Percentiles rank a stretch among this genome's conserved stretches.
Conservation (phyloP, 1,140 invertebrate species). For the Sinella curviseta region DNA sequence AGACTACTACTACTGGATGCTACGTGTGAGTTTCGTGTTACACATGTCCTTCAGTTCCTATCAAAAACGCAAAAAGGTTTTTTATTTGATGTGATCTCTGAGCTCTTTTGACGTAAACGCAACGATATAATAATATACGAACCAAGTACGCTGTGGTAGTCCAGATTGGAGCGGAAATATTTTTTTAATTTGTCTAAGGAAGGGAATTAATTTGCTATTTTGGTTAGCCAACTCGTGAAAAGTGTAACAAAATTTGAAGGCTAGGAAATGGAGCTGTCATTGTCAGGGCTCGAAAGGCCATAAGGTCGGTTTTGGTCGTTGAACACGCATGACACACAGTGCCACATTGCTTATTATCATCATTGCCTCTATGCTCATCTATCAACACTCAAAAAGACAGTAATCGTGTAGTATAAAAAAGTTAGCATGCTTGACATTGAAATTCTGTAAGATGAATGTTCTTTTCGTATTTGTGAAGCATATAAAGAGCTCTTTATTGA, state of each 20-base stretch:
- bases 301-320: not conserved
- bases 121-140: too few species aligned
- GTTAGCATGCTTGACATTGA: not conserved
- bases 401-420: not conserved
- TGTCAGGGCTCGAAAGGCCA: conserved; percentile 14
- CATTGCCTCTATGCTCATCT: not conserved
- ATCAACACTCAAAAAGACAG: not conserved
- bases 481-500: too few species aligned
- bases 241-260: not conserved
- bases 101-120: too few species aligned
- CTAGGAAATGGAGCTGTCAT: conserved; percentile 19
- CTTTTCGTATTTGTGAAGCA: too few species aligned
- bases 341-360: not conserved
- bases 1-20: too few species aligned
- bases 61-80: too few species aligned
- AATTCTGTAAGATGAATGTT: not conserved
- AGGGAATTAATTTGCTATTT: conserved; percentile 12
- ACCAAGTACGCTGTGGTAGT: too few species aligned
- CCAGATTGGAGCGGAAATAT: too few species aligned
- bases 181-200: not conserved
- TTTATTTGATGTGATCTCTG: too few species aligned
- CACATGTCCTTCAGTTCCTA: too few species aligned
- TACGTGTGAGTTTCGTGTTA: too few species aligned
- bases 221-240: not conserved
- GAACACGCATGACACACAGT: not conserved